Evolutionary conservation across 2,113 vertebrate species (phyloP).

Genomic region (Struthidea cinerea): DNA sequence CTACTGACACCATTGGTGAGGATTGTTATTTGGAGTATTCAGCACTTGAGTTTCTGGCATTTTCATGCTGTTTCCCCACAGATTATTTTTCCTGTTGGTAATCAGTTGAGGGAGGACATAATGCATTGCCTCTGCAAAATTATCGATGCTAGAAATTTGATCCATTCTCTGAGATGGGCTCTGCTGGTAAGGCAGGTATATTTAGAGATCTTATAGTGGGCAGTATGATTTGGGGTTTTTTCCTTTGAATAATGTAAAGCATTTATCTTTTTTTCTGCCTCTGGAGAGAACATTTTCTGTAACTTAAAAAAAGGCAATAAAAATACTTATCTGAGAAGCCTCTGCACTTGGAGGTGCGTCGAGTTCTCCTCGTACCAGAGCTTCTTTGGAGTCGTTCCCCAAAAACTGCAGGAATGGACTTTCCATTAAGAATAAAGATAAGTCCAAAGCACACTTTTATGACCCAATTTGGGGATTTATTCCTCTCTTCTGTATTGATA

Average conservation of each 20-base stretch:
- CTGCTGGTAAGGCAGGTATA: not conserved
- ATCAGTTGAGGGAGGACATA: not conserved
- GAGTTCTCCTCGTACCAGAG: not conserved
- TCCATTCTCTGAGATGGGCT: not conserved
- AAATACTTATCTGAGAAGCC: not conserved
- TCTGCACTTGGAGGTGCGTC: not conserved
- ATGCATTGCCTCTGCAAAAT: not conserved
- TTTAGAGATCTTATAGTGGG: not conserved
- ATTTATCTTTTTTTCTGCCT: not conserved
- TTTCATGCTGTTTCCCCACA: not conserved
- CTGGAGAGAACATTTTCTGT: not conserved
- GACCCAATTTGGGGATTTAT: not conserved
- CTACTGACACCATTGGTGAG: not conserved
- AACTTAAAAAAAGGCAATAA: not conserved
- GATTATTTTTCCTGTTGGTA: not conserved
- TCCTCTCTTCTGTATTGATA: not conserved
- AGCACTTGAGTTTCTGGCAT: not conserved
- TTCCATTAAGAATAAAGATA: not conserved
- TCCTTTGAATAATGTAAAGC: conserved; percentile 1
- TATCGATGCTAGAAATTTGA: not conserved
- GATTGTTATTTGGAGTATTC: not conserved
- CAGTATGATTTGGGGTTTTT: not conserved
- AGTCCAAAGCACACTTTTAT: not conserved
- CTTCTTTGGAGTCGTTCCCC: not conserved
- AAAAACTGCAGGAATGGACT: not conserved